Conservation (phyloP, 1,140 invertebrate species). For the Bombus waltoni region DNA sequence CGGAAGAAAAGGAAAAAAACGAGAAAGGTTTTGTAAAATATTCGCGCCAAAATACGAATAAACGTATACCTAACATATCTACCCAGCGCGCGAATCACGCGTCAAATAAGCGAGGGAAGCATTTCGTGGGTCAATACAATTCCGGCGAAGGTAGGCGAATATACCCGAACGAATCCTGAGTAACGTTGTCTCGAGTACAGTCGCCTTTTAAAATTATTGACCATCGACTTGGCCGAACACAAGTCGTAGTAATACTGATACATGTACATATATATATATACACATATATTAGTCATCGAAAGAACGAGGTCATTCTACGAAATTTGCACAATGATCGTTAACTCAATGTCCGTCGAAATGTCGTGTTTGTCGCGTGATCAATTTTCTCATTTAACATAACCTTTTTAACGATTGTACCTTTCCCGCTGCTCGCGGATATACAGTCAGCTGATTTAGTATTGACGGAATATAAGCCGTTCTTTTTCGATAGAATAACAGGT, state of each 20-base stretch:
- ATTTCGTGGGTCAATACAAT: conserved; percentile 63
- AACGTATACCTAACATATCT: neutral
- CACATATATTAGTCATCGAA: neutral
- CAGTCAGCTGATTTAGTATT: conserved; percentile 31
- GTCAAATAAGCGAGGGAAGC: neutral
- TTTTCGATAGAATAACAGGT: neutral
- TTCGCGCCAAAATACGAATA: neutral
- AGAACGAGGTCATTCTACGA: neutral
- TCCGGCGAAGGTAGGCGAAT: conserved; percentile 58
- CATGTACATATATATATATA: neutral
- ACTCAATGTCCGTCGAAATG: neutral
- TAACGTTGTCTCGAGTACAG: conserved; percentile 52
- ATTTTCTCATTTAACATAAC: conserved; percentile 31
- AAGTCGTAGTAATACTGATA: neutral
- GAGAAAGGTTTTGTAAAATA: neutral
- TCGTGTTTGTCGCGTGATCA: neutral
- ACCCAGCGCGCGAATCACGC: neutral
- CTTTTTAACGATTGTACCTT: conserved; percentile 48
- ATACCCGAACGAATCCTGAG: conserved; percentile 44
- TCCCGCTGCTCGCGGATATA: conserved; percentile 20
- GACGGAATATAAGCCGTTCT: neutral
- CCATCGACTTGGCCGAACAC: neutral
- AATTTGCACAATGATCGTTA: neutral
- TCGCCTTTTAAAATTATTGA: conserved; percentile 58
- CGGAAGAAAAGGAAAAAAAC: neutral